Percentiles rank a stretch among this genome's conserved stretches.
Conservation (phyloP, 2,888 invertebrate genomes). For the Adelognathus sp. region DNA sequence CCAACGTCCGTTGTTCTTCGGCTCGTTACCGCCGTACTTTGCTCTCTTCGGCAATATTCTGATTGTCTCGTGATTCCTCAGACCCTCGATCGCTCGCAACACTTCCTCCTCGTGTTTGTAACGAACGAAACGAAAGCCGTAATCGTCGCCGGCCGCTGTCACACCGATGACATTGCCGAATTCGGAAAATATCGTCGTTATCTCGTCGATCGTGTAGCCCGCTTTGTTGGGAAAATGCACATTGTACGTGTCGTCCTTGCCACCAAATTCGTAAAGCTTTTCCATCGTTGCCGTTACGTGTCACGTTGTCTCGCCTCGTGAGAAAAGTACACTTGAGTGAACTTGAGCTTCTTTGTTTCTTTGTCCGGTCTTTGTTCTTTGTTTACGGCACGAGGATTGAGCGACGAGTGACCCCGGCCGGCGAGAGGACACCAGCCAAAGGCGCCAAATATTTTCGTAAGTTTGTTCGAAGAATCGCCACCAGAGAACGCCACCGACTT, state of each 20-base stretch:
- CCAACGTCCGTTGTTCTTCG: neutral
- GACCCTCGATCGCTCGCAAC: constrained; percentile 46
- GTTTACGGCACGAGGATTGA: neutral
- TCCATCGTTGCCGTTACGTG: constrained; percentile 9
- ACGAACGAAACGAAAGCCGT: constrained; percentile 67
- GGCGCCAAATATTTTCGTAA: neutral
- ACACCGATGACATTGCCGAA: constrained; percentile 66
- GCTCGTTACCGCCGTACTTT: constrained; percentile 32
- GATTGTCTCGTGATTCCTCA: constrained; percentile 40
- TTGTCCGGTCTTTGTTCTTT: neutral
- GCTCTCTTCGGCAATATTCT: constrained; percentile 41
- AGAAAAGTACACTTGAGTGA: neutral
- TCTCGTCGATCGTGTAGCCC: constrained; percentile 52
- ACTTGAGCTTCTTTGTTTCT: no score
- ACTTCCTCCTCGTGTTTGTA: constrained; percentile 56
- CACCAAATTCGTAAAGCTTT: constrained; percentile 20
- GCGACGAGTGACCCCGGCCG: neutral
- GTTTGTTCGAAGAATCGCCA: neutral
- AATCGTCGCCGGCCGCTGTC: constrained; percentile 54
- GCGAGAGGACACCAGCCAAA: neutral
- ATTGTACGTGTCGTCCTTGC: constrained; percentile 9
- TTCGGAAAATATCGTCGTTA: constrained; percentile 63
- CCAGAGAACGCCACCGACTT: constrained; percentile 7
- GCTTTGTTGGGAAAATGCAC: constrained; percentile 51
- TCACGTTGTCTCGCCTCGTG: neutral